Conservation (phyloP, 2,797 vertebrate species). For the Atherinosoma microstoma region DNA sequence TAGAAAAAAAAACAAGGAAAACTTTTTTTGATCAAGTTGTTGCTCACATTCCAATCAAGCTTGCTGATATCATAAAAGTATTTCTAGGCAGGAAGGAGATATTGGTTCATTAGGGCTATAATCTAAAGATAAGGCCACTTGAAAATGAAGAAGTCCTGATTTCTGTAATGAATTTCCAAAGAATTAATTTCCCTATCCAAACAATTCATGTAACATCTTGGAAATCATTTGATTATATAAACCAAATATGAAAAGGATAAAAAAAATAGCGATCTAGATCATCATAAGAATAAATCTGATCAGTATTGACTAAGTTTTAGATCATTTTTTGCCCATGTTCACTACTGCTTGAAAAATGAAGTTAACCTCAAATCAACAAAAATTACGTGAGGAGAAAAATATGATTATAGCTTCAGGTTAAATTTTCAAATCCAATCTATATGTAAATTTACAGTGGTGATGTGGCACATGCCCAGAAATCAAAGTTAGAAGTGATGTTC, state of each 20-base stretch:
- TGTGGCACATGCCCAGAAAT: conserved; percentile 74
- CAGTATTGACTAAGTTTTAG: background rate
- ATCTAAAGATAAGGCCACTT: background rate
- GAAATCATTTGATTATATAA: conserved; percentile 16
- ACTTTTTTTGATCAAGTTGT: conserved; percentile 21
- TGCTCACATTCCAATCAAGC: background rate
- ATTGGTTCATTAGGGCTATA: background rate
- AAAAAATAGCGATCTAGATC: background rate
- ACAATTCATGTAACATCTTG: background rate
- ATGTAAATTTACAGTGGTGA: conserved; percentile 84
- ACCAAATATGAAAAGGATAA: background rate
- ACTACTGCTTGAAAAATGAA: conserved; percentile 46
- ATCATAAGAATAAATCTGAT: background rate
- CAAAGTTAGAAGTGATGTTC: conserved; percentile 78
- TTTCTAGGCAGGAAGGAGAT: background rate
- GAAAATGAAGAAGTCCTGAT: background rate
- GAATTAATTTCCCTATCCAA: conserved; percentile 17
- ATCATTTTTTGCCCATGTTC: conserved; percentile 5
- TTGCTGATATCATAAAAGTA: background rate
- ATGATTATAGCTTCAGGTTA: conserved; percentile 83
- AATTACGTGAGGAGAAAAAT: conserved; percentile 81
- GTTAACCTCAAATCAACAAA: conserved; percentile 76
- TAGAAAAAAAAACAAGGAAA: conserved; percentile 9
- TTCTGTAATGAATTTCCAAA: background rate
- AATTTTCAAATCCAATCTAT: conserved; percentile 87